A percentile compares a stretch with the other conserved stretches of the same genome.
phyloP scores from a whole-genome alignment of 2,113 vertebrate species.

The Antennarius striatus region DNA sequence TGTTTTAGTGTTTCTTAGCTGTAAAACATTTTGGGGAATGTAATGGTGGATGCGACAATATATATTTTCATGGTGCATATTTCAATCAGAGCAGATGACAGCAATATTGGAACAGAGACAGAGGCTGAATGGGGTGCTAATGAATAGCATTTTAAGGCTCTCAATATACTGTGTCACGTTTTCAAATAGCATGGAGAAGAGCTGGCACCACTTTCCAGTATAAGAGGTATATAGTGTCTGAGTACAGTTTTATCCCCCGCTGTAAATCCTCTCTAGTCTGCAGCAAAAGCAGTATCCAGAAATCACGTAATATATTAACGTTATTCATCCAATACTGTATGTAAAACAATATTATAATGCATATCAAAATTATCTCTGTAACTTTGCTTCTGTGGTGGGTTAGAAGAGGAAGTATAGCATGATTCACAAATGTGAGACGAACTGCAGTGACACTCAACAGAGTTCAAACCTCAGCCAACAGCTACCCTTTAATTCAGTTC shows the following conservation, averaged over 20 bases:
- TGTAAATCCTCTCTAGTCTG: constrained; percentile 46
- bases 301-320: constrained; percentile 22
- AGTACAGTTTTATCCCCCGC: constrained; percentile 53
- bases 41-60: constrained; percentile 6
- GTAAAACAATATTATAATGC: constrained; percentile 12
- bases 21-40: constrained; percentile 10
- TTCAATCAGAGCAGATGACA: constrained; percentile 37
- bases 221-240: constrained; percentile 54
- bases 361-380: constrained; percentile 11
- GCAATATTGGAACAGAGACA: constrained; percentile 48
- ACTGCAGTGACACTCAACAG: not conserved
- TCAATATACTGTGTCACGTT: constrained; percentile 82
- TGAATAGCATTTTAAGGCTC: constrained; percentile 70
- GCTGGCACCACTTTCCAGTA: constrained; percentile 83
- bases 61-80: constrained; percentile 20
- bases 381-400: constrained; percentile 1
- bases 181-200: constrained; percentile 80
- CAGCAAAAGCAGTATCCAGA: constrained; percentile 22
- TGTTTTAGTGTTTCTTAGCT: constrained; percentile 13
- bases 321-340: constrained; percentile 26
- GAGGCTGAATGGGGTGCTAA: constrained; percentile 47
- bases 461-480: not conserved
- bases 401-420: constrained; percentile 30
- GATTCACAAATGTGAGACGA: not conserved
- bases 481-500: too few relatives aligned